Evolutionary conservation across 1,140 invertebrate species (phyloP), one percentile per base, ranked within the genome.

Genomic region (Dreissena polymorpha): DNA sequence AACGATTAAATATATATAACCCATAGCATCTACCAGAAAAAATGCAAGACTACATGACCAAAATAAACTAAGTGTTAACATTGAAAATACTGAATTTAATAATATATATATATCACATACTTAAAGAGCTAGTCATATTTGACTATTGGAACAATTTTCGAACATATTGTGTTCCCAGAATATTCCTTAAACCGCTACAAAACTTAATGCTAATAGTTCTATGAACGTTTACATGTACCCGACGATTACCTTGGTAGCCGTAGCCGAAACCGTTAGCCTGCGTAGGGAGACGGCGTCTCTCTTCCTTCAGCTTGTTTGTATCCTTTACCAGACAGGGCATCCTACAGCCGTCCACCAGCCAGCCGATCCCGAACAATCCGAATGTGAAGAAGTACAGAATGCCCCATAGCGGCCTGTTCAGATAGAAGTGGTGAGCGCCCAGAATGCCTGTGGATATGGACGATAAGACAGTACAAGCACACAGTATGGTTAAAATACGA

Each of bases 381-480:
- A 89, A 84, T 0, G 90, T 90, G 39, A 88, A 85, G 12, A 91
- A 85, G 65, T 91, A 91, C n/a, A 90, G 53, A 13, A 89, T 10
- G 14, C 90, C 90, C 87, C 86, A 90, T 0, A 65, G 23, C 21
- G 76, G 84, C 14, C 89, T 85, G 3, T 85, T 63, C 16, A 91
- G 76, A 57, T 91, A 91, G 76, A 91, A 91, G 50, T 83, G 80
- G 21, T 83, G 71, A 10, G 53, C 63, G 13, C 80, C 80, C 18
- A 68, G 39, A 1, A 83, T 7, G 51, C 80, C 78, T 79, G 27
- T n/a, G 55, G 39, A 39, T 39, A 39, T 39, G 8, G 39, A 39
- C 39, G 8, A 39, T 39, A 2, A 39, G 39, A 2, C 39, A 39
- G 39, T 39, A 5, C 18, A n/a, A 63, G 18, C 10, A 21, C 18